Conservation (phyloP, 1,140 invertebrate species). For the Drepana arcuata region DNA sequence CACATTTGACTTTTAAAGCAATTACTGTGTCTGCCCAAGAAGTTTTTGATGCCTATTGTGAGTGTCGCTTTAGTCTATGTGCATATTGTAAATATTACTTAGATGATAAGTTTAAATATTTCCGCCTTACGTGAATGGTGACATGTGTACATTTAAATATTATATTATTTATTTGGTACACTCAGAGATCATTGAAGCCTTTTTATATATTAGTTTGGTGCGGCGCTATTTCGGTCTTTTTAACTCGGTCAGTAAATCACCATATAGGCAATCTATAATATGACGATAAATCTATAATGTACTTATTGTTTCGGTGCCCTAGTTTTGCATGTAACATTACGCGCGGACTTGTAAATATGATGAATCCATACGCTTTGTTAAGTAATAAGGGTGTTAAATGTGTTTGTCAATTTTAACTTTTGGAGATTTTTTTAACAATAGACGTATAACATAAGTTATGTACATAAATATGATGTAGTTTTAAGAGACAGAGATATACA, state of each 20-base stretch:
- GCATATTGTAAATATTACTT: constrained; percentile 63
- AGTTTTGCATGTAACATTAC: constrained; percentile 53
- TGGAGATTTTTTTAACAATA: constrained; percentile 50
- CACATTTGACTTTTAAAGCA: too few relatives aligned
- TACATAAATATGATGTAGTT: constrained; percentile 42
- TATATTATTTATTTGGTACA: too few relatives aligned
- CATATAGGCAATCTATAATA: not conserved
- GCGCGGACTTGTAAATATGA: constrained; percentile 59
- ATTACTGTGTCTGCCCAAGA: constrained; percentile 32
- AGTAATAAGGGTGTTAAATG: constrained; percentile 62
- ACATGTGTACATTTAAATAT: too few relatives aligned
- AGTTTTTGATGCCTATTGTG: constrained; percentile 32
- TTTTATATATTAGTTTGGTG: too few relatives aligned
- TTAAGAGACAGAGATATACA: constrained; percentile 47
- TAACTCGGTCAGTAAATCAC: constrained; percentile 5
- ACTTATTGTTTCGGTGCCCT: constrained; percentile 61
- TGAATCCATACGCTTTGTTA: constrained; percentile 70
- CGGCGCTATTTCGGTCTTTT: constrained; percentile 20
- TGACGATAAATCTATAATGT: constrained; percentile 36
- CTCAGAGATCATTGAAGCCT: too few relatives aligned
- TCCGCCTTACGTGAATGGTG: constrained; percentile 61
- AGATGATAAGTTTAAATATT: constrained; percentile 45
- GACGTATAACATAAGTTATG: constrained; percentile 43
- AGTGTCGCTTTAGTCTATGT: constrained; percentile 54
- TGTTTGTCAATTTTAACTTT: constrained; percentile 68